A percentile compares a stretch with the other conserved stretches of the same genome.
These are phyloP conservation scores for Sorex maritimensis DNA, from an alignment of 2,797 vertebrate genomes.

Conservation along the genomic window DNA sequence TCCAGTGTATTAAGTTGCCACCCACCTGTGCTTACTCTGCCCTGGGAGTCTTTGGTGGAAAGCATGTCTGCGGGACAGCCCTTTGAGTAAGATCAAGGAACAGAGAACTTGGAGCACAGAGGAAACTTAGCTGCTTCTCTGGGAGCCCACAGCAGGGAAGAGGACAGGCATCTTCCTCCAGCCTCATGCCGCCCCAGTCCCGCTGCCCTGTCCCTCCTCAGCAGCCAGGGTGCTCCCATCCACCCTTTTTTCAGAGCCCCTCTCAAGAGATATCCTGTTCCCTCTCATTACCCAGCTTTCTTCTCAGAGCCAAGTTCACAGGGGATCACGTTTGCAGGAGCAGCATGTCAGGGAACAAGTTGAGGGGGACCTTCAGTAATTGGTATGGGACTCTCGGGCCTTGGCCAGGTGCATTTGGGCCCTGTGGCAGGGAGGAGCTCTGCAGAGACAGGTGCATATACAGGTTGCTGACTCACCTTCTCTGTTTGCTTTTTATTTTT, in stretches of 20 bases:
- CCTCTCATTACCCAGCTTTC: neutral
- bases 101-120: neutral
- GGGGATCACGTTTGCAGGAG: conserved; percentile 42
- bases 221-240: neutral
- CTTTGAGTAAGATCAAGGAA: conserved; percentile 16
- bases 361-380: conserved; percentile 44
- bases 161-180: too few species aligned
- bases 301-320: conserved; percentile 47
- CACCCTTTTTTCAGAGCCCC: neutral
- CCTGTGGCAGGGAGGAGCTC: conserved; percentile 14
- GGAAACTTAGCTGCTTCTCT: too few species aligned
- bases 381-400: neutral
- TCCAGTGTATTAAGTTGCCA: neutral
- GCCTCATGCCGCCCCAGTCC: too few species aligned
- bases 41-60: neutral
- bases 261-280: conserved; percentile 28
- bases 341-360: conserved; percentile 48
- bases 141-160: neutral
- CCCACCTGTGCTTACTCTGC: neutral
- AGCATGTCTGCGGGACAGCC: conserved; percentile 53
- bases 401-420: conserved; percentile 4
- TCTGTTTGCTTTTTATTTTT: conserved; percentile 17
- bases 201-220: neutral
- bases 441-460: conserved; percentile 49
- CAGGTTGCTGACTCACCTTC: conserved; percentile 59